These are phyloP conservation scores for Passer montanus DNA, from an alignment of 2,113 vertebrate genomes.

Conservation along the genomic window DNA sequence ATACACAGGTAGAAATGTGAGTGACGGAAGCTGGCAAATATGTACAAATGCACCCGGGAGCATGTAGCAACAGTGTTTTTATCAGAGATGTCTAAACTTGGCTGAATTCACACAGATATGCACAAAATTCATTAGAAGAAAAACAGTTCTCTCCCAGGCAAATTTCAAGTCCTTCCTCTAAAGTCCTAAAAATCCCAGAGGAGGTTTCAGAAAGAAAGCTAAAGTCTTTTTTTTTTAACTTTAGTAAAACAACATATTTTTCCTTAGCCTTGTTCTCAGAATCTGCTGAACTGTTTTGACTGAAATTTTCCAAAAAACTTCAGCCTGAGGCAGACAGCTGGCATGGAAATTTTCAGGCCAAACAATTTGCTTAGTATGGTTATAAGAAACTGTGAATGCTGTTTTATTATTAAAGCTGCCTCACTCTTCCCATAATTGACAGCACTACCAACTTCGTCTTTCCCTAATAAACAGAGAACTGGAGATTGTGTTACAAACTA, in stretches of 20 bases:
- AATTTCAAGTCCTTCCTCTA: slow-evolving; percentile 24
- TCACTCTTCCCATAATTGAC: slow-evolving; percentile 9
- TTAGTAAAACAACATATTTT: slow-evolving; percentile 54
- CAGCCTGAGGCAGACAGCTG: slow-evolving; percentile 65
- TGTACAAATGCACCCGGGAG: neutral
- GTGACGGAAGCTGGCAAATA: neutral
- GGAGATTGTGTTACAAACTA: slow-evolving; percentile 22
- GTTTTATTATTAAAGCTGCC: slow-evolving; percentile 57
- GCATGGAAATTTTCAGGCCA: slow-evolving; percentile 63
- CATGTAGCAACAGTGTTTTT: neutral
- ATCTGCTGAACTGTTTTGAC: slow-evolving; percentile 64
- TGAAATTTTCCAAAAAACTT: slow-evolving; percentile 54
- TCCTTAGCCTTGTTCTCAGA: slow-evolving; percentile 53
- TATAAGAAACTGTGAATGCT: slow-evolving; percentile 36
- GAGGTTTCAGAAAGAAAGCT: slow-evolving; percentile 10
- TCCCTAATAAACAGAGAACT: slow-evolving; percentile 45
- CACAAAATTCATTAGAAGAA: slow-evolving; percentile 8
- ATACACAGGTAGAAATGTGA: neutral
- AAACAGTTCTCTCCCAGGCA: neutral
- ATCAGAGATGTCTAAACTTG: neutral
- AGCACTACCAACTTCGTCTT: neutral
- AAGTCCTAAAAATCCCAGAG: neutral
- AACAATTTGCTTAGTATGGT: slow-evolving; percentile 64
- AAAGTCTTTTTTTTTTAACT: neutral
- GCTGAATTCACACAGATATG: neutral